Evolutionary conservation across 2,797 vertebrate species (phyloP).

Genomic region (Moxostoma hubbsi): DNA sequence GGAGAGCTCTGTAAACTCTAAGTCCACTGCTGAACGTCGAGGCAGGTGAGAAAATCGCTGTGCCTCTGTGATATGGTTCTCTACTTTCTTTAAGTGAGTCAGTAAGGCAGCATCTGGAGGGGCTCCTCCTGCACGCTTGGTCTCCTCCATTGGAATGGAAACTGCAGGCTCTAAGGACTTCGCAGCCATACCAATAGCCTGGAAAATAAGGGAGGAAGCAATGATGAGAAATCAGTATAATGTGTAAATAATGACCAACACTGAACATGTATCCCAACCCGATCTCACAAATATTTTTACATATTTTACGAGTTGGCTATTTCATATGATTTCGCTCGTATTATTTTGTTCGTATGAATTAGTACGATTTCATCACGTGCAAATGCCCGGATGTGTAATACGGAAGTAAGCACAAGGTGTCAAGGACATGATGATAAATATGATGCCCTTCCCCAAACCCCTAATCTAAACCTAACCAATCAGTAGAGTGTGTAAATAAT

Average conservation of each 20-base stretch:
- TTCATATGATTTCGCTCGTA: too few species aligned
- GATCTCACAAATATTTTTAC: too few species aligned
- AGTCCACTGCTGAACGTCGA: conserved; percentile 91
- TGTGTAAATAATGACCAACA: not conserved
- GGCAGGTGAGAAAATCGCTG: conserved; percentile 97
- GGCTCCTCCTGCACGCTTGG: conserved; percentile 76
- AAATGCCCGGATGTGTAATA: too few species aligned
- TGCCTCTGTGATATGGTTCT: conserved; percentile 98
- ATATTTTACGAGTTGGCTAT: too few species aligned
- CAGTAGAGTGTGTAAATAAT: too few species aligned
- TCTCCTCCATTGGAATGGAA: conserved; percentile 91
- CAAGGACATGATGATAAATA: too few species aligned
- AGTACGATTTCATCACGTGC: too few species aligned
- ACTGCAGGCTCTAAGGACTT: conserved; percentile 83
- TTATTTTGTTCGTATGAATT: too few species aligned
- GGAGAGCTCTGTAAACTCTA: conserved; percentile 94
- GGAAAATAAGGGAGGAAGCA: conserved; percentile 39
- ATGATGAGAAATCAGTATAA: conserved; percentile 4
- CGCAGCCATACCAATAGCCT: conserved; percentile 89
- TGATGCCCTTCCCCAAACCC: too few species aligned
- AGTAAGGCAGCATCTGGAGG: conserved; percentile 86
- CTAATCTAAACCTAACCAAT: too few species aligned
- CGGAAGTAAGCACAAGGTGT: too few species aligned
- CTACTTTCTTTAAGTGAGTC: conserved; percentile 97
- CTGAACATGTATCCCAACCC: not conserved